Percentiles rank a stretch among this genome's conserved stretches.
Conservation (phyloP, 2,797 vertebrate species). For the Mallotus villosus region DNA sequence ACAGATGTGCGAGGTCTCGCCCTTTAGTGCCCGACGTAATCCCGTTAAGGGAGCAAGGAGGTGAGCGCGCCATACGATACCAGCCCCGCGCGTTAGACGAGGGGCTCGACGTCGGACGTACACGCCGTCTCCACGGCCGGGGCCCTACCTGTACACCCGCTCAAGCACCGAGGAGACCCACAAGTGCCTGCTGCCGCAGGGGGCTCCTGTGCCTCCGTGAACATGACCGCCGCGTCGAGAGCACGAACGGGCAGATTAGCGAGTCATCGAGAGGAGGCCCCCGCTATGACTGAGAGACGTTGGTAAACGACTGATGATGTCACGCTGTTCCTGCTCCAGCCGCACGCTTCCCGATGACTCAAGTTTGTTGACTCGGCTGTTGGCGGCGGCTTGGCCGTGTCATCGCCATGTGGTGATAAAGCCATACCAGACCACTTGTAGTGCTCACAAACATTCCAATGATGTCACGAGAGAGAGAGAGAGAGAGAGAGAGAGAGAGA, state of each 20-base stretch:
- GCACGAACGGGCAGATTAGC: neutral
- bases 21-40: too few species aligned
- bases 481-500: neutral
- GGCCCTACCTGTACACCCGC: neutral
- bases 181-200: neutral
- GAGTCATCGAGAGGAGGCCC: neutral
- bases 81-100: too few species aligned
- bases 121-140: neutral
- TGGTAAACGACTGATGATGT: neutral
- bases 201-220: neutral
- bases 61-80: too few species aligned
- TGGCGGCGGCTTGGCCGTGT: neutral
- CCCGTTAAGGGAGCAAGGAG: too few species aligned
- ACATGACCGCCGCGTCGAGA: neutral
- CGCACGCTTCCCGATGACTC: neutral
- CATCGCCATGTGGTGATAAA: neutral
- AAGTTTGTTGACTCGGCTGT: neutral
- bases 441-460: neutral
- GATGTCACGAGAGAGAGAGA: neutral
- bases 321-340: too few species aligned
- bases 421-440: neutral
- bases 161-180: neutral
- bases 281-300: neutral
- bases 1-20: too few species aligned
- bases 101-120: neutral